Base-by-base conservation (phyloP, 2,113 vertebrate genomes). In the Megaceryle maxima region DNA sequence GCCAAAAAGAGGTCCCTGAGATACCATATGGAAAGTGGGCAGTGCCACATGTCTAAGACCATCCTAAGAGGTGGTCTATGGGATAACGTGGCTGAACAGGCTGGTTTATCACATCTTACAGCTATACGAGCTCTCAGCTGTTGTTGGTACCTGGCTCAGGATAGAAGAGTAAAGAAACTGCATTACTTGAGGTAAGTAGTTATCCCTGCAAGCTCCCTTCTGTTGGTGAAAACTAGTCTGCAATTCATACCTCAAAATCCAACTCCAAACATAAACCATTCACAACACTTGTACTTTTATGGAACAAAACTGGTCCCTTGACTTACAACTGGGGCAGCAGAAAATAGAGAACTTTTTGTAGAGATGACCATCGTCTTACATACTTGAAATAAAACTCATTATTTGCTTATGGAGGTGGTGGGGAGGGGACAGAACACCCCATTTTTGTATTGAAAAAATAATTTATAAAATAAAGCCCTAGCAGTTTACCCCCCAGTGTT, bases 321-420 rank as follows among this genome's bases (percentile, higher is more conserved):
- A 97, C 77, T 92, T 97, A 90, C 44, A 66, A 19, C 75, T 60
- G 22, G 10, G 60, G 60, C 53, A 93, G 92, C 43, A 8, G 63
- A 93, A 87, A 95, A 92, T 16, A 90, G 56, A 56, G 35, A 73
- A 35, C 60, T 24, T n/a, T 46, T 22, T 83, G 77, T 76, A 84
- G 62, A 67, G 80, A 48, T 95, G 85, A 56, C 16, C 67, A 35
- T 80, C 77, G 87, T 83, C 67, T 81, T 90, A 75, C 43, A 43
- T 5, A 89, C 82, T 95, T 95, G 74, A 95, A 97, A 89, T 92
- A 81, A 75, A 89, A 64, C 87, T 72, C 64, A 87, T 72, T 64
- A 64, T 29, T 70, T 67, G n/a, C 51, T 48, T 83, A 41, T 6
- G 29, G 5, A 50, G 20, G 18, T 50, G 31, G 16, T 60, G 1